phyloP scores from a whole-genome alignment of 2,888 invertebrate genomes.

The Glyphotaelius pellucidus region DNA sequence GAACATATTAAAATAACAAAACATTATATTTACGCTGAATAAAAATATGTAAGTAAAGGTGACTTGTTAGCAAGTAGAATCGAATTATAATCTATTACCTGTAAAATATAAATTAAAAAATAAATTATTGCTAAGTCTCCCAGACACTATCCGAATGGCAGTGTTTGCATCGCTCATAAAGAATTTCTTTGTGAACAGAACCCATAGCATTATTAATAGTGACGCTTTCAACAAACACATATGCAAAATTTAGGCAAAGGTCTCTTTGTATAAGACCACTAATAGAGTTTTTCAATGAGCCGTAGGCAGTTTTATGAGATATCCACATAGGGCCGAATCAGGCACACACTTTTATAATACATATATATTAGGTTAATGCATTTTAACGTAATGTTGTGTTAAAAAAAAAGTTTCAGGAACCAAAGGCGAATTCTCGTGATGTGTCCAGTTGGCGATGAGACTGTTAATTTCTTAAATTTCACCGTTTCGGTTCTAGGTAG shows the following conservation, averaged over 20 bases:
- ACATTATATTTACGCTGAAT: no score
- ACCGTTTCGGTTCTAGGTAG: no score
- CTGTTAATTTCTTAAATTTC: no score
- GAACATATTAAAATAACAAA: no score
- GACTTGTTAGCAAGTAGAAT: no score
- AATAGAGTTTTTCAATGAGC: neutral
- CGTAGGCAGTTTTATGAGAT: neutral
- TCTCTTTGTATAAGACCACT: neutral
- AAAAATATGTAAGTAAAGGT: no score
- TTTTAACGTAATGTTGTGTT: no score
- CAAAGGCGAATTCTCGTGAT: neutral
- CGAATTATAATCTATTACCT: no score
- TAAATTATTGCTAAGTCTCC: no score
- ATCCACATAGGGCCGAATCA: neutral
- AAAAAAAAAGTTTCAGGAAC: neutral
- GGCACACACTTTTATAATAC: neutral
- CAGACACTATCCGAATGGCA: neutral
- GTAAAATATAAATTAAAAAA: no score
- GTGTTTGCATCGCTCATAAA: neutral
- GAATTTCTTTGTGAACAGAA: neutral
- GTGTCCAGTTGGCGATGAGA: no score
- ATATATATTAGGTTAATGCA: no score
- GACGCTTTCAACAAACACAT: neutral
- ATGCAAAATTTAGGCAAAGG: neutral
- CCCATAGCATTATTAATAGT: neutral